These are phyloP conservation scores for Lepus timidus DNA, from an alignment of 2,113 vertebrate genomes.

Conservation along the genomic window DNA sequence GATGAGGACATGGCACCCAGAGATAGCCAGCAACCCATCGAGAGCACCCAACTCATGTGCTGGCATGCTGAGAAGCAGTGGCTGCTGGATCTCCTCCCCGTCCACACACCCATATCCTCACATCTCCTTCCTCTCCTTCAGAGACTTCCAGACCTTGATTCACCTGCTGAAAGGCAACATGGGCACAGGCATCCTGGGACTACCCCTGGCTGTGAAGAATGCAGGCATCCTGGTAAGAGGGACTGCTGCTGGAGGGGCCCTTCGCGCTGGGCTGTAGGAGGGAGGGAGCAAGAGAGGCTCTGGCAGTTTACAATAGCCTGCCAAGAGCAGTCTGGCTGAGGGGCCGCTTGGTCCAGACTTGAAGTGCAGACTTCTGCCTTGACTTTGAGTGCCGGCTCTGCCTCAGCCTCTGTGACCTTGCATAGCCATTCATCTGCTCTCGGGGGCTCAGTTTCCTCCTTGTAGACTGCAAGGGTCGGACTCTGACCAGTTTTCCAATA, in stretches of 20 bases:
- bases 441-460: neutral
- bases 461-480: neutral
- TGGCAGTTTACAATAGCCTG: accelerated
- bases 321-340: neutral
- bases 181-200: conserved; percentile 95
- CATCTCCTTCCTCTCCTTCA: conserved; percentile 78
- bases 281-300: neutral
- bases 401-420: neutral
- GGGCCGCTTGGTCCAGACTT: neutral
- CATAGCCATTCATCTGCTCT: neutral
- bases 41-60: neutral
- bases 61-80: accelerated
- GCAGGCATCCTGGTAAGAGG: conserved; percentile 96
- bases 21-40: neutral
- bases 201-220: conserved; percentile 96
- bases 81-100: neutral
- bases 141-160: conserved; percentile 94
- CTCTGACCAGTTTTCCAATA: neutral
- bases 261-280: neutral
- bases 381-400: neutral
- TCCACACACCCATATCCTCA: neutral
- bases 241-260: neutral
- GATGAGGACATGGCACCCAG: neutral
- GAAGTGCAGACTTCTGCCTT: neutral
- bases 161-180: conserved; percentile 97